Base-by-base conservation (phyloP, 2,113 vertebrate species). In the Gasterosteus aculeatus region DNA sequence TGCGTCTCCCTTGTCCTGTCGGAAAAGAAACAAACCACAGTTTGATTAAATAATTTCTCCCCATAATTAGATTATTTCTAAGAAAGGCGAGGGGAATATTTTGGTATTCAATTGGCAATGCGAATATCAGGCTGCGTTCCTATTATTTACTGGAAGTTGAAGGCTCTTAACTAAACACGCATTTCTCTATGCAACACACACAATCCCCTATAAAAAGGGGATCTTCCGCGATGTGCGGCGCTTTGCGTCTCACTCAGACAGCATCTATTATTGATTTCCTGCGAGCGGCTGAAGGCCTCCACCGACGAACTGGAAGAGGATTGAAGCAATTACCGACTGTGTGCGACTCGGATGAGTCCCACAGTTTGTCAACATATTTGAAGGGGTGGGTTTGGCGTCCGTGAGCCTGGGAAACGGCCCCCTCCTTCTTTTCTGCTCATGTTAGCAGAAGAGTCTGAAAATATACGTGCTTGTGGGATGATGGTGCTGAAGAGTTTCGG, bases 191-290 rank as follows among this genome's bases (percentile, higher is more conserved):
- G 11, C 64, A 67, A 18, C 38, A 29, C 42, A 78, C 70, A 11
- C 9, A 71, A 10, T 61, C 63, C n/a, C 41, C 10, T 22, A 16
- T 19, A 10, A 77, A 64, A 81, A 69, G 61, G 51, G 47, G 57
- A 61, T 26, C 22, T 26, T 84, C 8, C 2, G 46, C 19, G 29
- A 78, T 78, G 38, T 31, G 47, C 74, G 0, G 14, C 69, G 83
- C 75, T 47, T 10, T 64, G 26, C 59, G 69, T 77, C 72, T 80
- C 67, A 64, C 78, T 81, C 53, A 76, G 85, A 89, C 81, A 84
- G 78, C 80, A 58, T 83, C 81, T 66, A 79, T 66, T 87, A 85
- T 86, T 88, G 84, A 88, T 87, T 90, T 89, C 44, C 72, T 81
- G 41, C 35, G 39, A 87, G 71, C 63, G 15, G 66, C 66, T 80